phyloP scores from a whole-genome alignment of 1,140 invertebrate species.

The Himalopsyche phryganea region DNA sequence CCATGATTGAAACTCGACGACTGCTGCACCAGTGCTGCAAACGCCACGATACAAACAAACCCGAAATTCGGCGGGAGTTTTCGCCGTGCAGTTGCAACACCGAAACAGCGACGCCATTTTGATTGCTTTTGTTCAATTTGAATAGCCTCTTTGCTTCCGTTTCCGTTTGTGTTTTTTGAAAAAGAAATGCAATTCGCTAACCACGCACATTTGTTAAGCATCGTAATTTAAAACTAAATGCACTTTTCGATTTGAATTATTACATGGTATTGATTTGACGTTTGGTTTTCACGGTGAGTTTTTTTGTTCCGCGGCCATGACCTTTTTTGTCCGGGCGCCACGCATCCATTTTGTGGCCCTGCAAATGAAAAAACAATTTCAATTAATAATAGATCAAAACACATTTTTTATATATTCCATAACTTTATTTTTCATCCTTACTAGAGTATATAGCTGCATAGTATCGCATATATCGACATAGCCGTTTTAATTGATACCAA shows the following conservation, averaged over 20 bases:
- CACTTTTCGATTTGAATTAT: not conserved
- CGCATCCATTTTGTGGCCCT: slow-evolving; percentile 14
- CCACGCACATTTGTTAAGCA: slow-evolving; percentile 11
- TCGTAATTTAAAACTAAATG: slow-evolving; percentile 7
- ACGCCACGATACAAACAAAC: slow-evolving; percentile 3
- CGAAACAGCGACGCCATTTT: slow-evolving; percentile 7
- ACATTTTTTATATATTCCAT: no score
- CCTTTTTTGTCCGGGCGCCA: not conserved
- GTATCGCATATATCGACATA: no score
- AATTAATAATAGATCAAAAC: no score
- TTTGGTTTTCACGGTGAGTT: not conserved
- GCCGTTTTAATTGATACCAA: no score
- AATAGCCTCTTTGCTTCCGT: not conserved
- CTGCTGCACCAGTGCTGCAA: slow-evolving; percentile 5
- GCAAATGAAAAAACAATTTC: not conserved
- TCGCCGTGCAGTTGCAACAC: slow-evolving; percentile 1
- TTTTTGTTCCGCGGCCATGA: not conserved
- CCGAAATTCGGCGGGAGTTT: slow-evolving; percentile 9
- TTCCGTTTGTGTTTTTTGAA: slow-evolving; percentile 4
- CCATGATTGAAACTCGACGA: slow-evolving; percentile 17
- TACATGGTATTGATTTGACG: slow-evolving; percentile 7
- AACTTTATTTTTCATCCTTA: no score
- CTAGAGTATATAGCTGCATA: no score
- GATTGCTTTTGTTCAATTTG: not conserved
- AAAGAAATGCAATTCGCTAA: slow-evolving; percentile 1